A percentile compares a stretch with the other conserved stretches of the same genome.
Conservation (phyloP, 2,113 vertebrate genomes). For the Manacus vitellinus region DNA sequence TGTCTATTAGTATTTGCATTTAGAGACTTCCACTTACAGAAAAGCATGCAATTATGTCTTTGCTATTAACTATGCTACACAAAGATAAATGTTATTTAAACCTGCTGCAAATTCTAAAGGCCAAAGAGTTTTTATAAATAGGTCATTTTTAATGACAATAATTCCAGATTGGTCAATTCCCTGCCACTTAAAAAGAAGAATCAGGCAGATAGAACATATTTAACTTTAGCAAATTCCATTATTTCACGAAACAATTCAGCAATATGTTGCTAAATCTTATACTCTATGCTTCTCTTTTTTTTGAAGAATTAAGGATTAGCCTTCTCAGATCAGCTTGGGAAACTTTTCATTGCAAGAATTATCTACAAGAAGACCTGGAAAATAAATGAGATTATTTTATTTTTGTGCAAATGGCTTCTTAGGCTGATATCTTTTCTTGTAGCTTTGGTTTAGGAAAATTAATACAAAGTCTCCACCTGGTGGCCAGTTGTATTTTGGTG, state of each 20-base stretch:
- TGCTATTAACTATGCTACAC: constrained; percentile 7
- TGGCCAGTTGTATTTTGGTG: constrained; percentile 1
- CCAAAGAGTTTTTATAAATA: constrained; percentile 15
- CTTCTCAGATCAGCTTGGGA: neutral
- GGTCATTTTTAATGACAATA: constrained; percentile 43
- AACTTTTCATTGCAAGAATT: constrained; percentile 32
- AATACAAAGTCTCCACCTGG: constrained; percentile 69
- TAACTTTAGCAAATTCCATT: neutral
- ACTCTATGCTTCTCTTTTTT: neutral
- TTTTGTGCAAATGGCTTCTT: constrained; percentile 46
- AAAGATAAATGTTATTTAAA: constrained; percentile 47
- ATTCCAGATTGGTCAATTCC: neutral
- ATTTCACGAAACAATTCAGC: constrained; percentile 24
- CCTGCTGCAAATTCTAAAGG: constrained; percentile 22
- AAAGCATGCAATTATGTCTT: constrained; percentile 22
- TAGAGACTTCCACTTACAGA: constrained; percentile 22
- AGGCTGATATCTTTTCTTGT: neutral
- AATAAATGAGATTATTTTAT: constrained; percentile 40
- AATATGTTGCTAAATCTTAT: neutral
- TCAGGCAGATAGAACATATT: neutral
- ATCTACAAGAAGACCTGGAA: constrained; percentile 21
- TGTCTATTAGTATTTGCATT: constrained; percentile 39
- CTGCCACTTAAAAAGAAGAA: constrained; percentile 11
- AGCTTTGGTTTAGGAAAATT: neutral
- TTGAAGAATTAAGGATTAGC: neutral